Percentiles rank a stretch among this genome's conserved stretches.
These are phyloP conservation scores for Troilus luridus DNA, from an alignment of 2,888 invertebrate genomes.

Conservation along the genomic window DNA sequence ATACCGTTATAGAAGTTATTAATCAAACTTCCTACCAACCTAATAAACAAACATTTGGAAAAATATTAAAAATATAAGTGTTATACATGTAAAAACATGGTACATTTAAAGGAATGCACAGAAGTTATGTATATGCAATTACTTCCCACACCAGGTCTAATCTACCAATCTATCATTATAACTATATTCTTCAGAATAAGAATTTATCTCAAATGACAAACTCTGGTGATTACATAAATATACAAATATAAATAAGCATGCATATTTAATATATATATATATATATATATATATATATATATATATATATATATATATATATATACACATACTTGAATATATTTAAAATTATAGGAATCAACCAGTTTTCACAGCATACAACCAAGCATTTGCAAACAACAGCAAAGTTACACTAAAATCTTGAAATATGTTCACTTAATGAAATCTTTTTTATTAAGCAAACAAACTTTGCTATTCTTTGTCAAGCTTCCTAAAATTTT, in stretches of 20 bases:
- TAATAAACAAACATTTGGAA: no score
- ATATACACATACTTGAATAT: background rate
- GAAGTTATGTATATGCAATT: background rate
- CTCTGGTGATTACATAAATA: background rate
- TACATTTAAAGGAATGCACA: background rate
- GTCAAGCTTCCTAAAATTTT: slow-evolving; percentile 24
- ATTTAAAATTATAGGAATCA: slow-evolving; percentile 39
- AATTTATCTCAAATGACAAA: slow-evolving; percentile 7
- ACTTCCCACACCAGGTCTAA: background rate
- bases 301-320: no score
- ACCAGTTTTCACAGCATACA: slow-evolving; percentile 42
- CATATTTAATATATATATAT: background rate
- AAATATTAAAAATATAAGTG: background rate
- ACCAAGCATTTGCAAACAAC: slow-evolving; percentile 51
- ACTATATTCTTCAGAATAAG: slow-evolving; percentile 19
- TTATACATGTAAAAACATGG: background rate
- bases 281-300: no score
- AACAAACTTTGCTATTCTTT: slow-evolving; percentile 51
- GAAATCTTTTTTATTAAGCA: background rate
- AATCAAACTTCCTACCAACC: no score
- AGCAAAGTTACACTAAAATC: slow-evolving; percentile 36
- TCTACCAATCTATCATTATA: slow-evolving; percentile 5
- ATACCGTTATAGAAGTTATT: no score
- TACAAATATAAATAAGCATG: background rate
- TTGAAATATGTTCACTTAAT: background rate